Percentiles rank a stretch among this genome's conserved stretches.
phyloP scores from a whole-genome alignment of 2,797 vertebrate genomes.

The Ceyx erithaca region DNA sequence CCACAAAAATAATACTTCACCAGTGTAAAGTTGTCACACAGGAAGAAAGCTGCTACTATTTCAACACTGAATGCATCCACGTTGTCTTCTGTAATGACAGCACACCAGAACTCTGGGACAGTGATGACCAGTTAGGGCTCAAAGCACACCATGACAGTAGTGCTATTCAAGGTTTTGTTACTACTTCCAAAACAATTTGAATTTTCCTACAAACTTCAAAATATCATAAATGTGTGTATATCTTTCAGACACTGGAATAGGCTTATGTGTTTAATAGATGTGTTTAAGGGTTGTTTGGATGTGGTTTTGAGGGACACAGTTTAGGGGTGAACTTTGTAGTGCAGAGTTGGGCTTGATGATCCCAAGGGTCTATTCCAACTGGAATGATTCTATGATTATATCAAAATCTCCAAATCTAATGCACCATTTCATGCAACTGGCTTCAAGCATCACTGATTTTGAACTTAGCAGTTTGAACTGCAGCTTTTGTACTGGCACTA shows the following conservation, averaged over 20 bases:
- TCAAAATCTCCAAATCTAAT: neutral
- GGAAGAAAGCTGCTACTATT: neutral
- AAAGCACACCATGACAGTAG: neutral
- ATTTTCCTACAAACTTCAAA: neutral
- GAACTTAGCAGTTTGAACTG: neutral
- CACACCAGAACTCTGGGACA: neutral
- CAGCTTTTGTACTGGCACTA: neutral
- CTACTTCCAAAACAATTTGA: neutral
- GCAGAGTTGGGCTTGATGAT: too few species aligned
- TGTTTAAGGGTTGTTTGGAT: too few species aligned
- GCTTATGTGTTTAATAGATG: too few species aligned
- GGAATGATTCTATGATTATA: too few species aligned
- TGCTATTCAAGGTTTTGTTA: neutral
- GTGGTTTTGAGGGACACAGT: too few species aligned
- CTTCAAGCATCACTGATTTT: neutral
- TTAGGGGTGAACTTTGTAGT: too few species aligned
- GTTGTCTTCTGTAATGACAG: neutral
- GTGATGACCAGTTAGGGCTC: neutral
- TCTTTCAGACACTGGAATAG: too few species aligned
- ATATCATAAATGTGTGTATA: neutral
- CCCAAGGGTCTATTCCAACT: too few species aligned
- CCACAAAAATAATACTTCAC: neutral
- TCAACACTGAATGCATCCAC: neutral
- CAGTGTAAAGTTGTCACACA: neutral
- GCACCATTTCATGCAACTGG: neutral